These are phyloP conservation scores for Halichoeres trimaculatus DNA, from an alignment of 2,113 vertebrate genomes.

Conservation along the genomic window DNA sequence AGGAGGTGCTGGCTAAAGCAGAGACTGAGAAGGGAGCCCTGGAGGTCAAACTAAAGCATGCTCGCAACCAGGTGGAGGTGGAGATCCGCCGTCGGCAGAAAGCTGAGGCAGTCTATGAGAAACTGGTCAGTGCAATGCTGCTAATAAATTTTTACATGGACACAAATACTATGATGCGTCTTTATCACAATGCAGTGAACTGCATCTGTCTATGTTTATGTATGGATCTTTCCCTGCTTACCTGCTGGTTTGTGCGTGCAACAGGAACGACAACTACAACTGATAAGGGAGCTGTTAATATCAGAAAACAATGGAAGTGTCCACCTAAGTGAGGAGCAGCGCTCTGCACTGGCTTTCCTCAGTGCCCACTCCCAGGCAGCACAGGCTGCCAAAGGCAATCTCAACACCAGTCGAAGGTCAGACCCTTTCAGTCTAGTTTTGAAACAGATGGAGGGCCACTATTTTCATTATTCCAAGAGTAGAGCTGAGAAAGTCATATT, in stretches of 20 bases:
- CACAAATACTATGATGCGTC: background rate
- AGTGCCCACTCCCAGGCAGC: conserved; percentile 84
- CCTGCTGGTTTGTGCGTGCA: conserved; percentile 31
- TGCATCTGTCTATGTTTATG: background rate
- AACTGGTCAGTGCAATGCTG: conserved; percentile 85
- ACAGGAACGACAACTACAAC: conserved; percentile 93
- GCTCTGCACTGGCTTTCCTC: conserved; percentile 92
- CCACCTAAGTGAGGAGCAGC: conserved; percentile 93
- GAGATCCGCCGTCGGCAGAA: conserved; percentile 93
- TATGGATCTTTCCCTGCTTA: too few relatives aligned
- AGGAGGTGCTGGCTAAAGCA: conserved; percentile 88
- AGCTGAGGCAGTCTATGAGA: conserved; percentile 90
- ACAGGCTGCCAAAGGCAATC: conserved; percentile 65
- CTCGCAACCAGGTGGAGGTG: conserved; percentile 95
- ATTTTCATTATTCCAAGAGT: background rate
- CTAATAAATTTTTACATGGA: background rate
- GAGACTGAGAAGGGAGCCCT: conserved; percentile 89
- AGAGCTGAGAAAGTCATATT: background rate
- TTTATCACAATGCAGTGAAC: too few relatives aligned
- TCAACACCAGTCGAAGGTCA: conserved; percentile 88
- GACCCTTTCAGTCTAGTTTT: background rate
- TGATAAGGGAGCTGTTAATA: conserved; percentile 92
- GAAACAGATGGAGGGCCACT: background rate
- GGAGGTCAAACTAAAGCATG: conserved; percentile 94
- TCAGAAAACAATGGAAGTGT: conserved; percentile 89